phyloP scores from a whole-genome alignment of 2,113 vertebrate genomes.

The Chionis minor region DNA sequence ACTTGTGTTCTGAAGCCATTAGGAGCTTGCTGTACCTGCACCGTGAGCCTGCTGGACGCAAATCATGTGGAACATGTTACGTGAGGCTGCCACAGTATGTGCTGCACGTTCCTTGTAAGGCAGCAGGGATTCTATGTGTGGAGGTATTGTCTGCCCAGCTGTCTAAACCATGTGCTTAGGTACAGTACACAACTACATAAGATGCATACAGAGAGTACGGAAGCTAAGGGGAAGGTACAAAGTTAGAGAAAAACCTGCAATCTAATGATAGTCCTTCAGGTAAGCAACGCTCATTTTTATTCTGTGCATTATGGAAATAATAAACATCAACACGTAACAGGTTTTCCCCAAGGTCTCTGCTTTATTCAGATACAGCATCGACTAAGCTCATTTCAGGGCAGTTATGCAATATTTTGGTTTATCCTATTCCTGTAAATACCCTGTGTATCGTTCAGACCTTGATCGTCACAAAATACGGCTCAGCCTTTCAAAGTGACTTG shows the following conservation, averaged over 20 bases:
- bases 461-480: neutral
- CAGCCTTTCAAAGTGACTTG: neutral
- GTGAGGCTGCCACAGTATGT: neutral
- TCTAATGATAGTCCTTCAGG: neutral
- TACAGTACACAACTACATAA: neutral
- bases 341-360: neutral
- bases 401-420: neutral
- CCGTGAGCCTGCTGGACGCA: neutral
- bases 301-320: neutral
- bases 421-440: neutral
- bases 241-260: neutral
- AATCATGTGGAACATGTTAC: neutral
- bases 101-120: neutral
- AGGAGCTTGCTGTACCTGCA: neutral
- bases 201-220: neutral
- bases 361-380: neutral
- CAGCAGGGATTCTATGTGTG: neutral
- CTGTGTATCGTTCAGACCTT: rapidly evolving
- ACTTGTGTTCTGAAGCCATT: neutral
- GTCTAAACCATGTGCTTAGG: neutral
- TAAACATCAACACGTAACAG: rapidly evolving
- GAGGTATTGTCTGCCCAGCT: neutral
- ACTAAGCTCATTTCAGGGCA: neutral
- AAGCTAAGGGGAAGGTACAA: neutral
- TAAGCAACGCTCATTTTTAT: neutral